These are phyloP conservation scores for Hipposideros armiger DNA, from an alignment of 2,113 vertebrate genomes.

Conservation along the genomic window DNA sequence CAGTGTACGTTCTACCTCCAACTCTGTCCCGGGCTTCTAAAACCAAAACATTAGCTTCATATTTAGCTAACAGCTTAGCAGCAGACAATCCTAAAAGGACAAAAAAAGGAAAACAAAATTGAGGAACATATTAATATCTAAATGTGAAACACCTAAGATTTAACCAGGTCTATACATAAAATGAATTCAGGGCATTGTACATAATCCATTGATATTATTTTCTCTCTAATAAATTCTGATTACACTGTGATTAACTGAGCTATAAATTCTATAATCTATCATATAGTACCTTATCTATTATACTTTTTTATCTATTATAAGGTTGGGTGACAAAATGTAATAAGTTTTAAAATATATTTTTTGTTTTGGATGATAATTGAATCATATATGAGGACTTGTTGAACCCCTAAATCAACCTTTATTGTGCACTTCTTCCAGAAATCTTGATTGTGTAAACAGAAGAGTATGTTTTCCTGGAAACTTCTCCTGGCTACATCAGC, in stretches of 20 bases:
- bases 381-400: not conserved
- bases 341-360: not conserved
- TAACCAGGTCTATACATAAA: slow-evolving; percentile 47
- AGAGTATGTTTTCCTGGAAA: slow-evolving; percentile 33
- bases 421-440: slow-evolving; percentile 14
- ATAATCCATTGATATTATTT: not conserved
- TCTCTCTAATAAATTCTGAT: slow-evolving; percentile 51
- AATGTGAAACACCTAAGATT: slow-evolving; percentile 11
- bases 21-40: slow-evolving; percentile 91
- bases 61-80: slow-evolving; percentile 89
- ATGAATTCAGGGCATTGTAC: not conserved
- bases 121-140: slow-evolving; percentile 48
- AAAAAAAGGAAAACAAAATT: slow-evolving; percentile 43
- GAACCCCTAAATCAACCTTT: not conserved
- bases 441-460: slow-evolving; percentile 34
- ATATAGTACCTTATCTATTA: not conserved
- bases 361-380: not conserved
- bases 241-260: not conserved
- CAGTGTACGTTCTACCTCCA: slow-evolving; percentile 91
- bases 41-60: slow-evolving; percentile 88
- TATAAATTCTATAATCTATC: not conserved
- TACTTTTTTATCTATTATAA: slow-evolving; percentile 3
- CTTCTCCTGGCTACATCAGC: not conserved
- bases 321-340: not conserved
- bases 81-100: slow-evolving; percentile 88